Conservation (phyloP, 1,140 invertebrate species). For the Proales similis region DNA sequence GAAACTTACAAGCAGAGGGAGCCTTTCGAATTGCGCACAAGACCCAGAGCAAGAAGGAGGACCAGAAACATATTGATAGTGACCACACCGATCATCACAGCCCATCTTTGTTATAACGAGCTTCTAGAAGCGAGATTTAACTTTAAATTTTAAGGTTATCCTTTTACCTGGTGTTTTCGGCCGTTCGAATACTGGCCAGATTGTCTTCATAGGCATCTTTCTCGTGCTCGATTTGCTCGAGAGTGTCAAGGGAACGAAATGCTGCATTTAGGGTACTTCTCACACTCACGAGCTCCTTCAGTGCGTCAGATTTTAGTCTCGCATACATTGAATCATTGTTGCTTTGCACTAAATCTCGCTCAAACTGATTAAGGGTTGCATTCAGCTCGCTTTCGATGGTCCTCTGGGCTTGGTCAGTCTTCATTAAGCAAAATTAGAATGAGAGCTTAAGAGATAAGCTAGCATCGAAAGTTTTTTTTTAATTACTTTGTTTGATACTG, state of each 20-base stretch:
- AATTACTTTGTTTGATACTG: slow-evolving; percentile 1
- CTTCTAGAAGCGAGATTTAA: no score
- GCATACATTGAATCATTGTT: no score
- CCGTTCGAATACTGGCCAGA: neutral
- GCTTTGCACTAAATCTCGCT: slow-evolving; percentile 5
- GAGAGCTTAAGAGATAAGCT: no score
- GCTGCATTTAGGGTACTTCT: slow-evolving; percentile 7
- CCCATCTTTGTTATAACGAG: no score
- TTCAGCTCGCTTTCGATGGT: neutral
- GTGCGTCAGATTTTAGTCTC: neutral
- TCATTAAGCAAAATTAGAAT: no score
- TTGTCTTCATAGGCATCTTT: slow-evolving; percentile 6
- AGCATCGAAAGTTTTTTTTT: no score
- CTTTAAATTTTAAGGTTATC: no score
- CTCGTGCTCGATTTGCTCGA: slow-evolving; percentile 14
- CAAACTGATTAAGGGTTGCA: slow-evolving; percentile 4
- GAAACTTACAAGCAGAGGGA: slow-evolving; percentile 30
- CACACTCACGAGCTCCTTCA: slow-evolving; percentile 4
- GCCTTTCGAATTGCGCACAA: slow-evolving; percentile 32
- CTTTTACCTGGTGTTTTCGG: slow-evolving; percentile 25
- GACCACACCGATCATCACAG: slow-evolving; percentile 33
- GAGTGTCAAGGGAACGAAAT: neutral
- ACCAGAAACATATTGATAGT: slow-evolving; percentile 31
- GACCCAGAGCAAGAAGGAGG: slow-evolving; percentile 4
- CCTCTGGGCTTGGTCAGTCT: slow-evolving; percentile 1